Base-by-base conservation (phyloP, 2,797 vertebrate species). In the Chaenodraco wilsoni region DNA sequence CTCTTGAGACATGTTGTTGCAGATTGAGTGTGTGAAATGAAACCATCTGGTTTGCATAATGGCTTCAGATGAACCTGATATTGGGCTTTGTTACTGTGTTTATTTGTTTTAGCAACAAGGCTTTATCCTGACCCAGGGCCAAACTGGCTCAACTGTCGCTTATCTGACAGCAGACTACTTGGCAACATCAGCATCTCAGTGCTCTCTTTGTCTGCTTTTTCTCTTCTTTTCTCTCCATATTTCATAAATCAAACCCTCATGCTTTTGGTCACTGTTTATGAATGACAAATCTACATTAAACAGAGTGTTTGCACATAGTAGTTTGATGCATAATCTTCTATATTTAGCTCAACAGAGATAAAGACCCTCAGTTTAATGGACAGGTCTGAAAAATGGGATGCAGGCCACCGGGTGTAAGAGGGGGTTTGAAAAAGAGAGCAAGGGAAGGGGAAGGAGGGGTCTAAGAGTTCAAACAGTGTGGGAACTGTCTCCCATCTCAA, bases 51-150 rank as follows among this genome's bases (percentile, higher is more conserved):
- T 89, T 88, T 86, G 82, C 73, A 84, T 89, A 87, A 91, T 74
- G 68, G 72, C 78, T 84, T 67, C 59, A 90, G 90, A 91, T 90
- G 76, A 89, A 72, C 61, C 85, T 86, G 87, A 91, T 92, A 91
- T 85, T 85, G 74, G 72, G 63, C 83, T 90, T 90, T 87, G 86
- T 90, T 79, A 57, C 83, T 72, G 46, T 86, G 87, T 89, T 91
- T 90, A 91, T 92, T 92, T 93, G 91, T 91, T 91, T 89, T 91
- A 90, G 84, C 87, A 91, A 91, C 91, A 89, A 80, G 84, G 70
- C 61, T 71, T 90, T 85, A 87, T 89, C 81, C 84, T 88, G 81
- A 89, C 88, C 88, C 69, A 73, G 79, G 85, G 84, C 86, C 66
- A 75, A 77, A 82, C 70, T 76, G 78, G 72, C 83, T 88, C 76